Conservation (phyloP, 2,113 vertebrate genomes). For the Mohoua ochrocephala region DNA sequence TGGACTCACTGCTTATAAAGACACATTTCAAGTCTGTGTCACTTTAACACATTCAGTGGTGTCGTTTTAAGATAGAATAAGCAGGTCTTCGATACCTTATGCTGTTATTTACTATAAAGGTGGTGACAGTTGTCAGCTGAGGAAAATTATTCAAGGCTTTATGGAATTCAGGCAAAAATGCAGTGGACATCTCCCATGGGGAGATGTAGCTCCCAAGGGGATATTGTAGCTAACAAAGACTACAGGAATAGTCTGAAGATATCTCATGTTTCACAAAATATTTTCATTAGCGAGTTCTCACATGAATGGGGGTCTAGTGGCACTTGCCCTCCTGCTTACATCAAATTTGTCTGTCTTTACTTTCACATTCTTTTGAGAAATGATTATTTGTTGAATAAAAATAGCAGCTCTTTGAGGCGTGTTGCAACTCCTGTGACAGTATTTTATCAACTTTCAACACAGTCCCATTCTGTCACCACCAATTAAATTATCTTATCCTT, state of each 20-base stretch:
- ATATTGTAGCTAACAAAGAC: not conserved
- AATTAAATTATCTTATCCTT: not conserved
- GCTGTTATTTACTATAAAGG: not conserved
- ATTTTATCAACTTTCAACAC: not conserved
- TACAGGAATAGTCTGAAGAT: not conserved
- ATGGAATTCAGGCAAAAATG: not conserved
- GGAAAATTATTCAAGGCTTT: not conserved
- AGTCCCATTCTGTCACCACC: not conserved
- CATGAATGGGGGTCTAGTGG: not conserved
- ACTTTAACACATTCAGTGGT: not conserved
- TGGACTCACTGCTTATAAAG: not conserved
- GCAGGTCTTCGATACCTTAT: not conserved
- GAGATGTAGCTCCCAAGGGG: not conserved
- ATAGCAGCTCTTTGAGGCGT: not conserved
- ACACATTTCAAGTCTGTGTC: not conserved
- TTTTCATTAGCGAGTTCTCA: not conserved
- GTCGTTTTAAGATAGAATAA: not conserved
- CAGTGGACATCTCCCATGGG: not conserved
- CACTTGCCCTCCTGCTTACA: not conserved
- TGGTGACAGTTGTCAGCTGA: not conserved
- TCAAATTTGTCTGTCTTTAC: not conserved
- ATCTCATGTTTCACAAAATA: not conserved
- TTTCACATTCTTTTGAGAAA: not conserved
- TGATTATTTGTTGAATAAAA: not conserved
- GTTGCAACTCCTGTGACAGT: not conserved